These are phyloP conservation scores for Eledona agricola DNA, from an alignment of 2,888 invertebrate genomes.

Conservation along the genomic window DNA sequence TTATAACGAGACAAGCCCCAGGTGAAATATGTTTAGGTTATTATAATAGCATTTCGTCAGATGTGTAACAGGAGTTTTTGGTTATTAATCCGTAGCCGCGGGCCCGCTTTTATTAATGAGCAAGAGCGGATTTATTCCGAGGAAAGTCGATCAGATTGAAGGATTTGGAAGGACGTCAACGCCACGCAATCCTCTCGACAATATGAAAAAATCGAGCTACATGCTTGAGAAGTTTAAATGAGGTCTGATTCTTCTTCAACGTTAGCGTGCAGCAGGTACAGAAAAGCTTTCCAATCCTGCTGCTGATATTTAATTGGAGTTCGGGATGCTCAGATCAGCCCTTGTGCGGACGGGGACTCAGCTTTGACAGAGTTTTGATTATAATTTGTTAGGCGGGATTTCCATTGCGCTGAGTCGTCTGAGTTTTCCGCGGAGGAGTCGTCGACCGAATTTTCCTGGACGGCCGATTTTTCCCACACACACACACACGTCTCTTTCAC, in stretches of 20 bases:
- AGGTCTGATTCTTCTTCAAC: conserved; percentile 50
- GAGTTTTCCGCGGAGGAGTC: too few species aligned
- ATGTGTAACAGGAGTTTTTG: conserved; percentile 43
- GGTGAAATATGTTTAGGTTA: conserved; percentile 42
- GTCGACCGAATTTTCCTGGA: too few species aligned
- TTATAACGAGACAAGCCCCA: conserved; percentile 41
- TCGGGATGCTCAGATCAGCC: conserved; percentile 28
- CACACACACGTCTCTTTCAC: too few species aligned
- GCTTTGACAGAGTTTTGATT: conserved; percentile 19
- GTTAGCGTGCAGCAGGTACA: conserved; percentile 38
- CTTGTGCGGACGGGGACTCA: conserved; percentile 7
- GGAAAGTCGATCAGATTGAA: conserved; percentile 20
- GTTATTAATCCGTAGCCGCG: conserved; percentile 45
- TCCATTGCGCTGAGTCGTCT: too few species aligned
- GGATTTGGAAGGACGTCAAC: conserved; percentile 54
- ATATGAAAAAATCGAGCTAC: conserved; percentile 55
- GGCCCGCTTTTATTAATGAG: conserved; percentile 50
- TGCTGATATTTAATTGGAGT: conserved; percentile 53
- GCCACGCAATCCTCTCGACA: conserved; percentile 53
- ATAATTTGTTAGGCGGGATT: conserved; percentile 20
- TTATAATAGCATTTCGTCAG: conserved; percentile 45
- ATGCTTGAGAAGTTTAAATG: conserved; percentile 56
- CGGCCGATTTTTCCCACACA: too few species aligned
- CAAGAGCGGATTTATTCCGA: conserved; percentile 39
- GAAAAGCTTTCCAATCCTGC: conserved; percentile 31